Percentiles rank a stretch among this genome's conserved stretches.
phyloP scores from a whole-genome alignment of 2,888 invertebrate species.

The Zhengitettix transpicula region DNA sequence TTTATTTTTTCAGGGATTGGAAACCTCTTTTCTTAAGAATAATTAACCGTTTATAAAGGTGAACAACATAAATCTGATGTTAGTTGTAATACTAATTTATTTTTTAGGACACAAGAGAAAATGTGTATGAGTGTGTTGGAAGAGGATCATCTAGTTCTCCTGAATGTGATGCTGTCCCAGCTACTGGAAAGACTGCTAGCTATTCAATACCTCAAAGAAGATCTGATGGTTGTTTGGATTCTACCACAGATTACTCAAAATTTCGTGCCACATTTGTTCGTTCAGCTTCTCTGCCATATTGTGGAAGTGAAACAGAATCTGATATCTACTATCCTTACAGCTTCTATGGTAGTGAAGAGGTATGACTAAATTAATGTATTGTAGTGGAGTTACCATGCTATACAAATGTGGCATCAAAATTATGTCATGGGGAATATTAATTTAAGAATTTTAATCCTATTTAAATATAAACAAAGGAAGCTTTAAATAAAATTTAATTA shows the following conservation, averaged over 20 bases:
- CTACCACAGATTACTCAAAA: conserved; percentile 38
- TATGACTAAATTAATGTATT: conserved; percentile 16
- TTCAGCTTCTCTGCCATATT: conserved; percentile 58
- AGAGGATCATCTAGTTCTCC: conserved; percentile 43
- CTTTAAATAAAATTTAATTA: too few relatives aligned
- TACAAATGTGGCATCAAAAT: too few relatives aligned
- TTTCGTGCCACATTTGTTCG: conserved; percentile 38
- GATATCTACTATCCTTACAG: conserved; percentile 71
- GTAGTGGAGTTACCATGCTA: too few relatives aligned
- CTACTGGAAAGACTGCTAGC: conserved; percentile 16
- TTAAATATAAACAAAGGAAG: too few relatives aligned
- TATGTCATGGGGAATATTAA: too few relatives aligned
- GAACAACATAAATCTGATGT: too few relatives aligned
- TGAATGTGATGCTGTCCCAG: conserved; percentile 38
- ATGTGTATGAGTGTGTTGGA: conserved; percentile 46
- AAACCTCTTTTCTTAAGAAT: too few relatives aligned
- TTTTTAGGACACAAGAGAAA: conserved; percentile 20
- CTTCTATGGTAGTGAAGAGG: conserved; percentile 47
- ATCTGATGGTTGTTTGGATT: conserved; percentile 33
- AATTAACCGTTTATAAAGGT: too few relatives aligned
- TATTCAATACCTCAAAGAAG: conserved; percentile 18
- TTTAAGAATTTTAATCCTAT: too few relatives aligned
- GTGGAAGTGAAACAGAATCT: conserved; percentile 68
- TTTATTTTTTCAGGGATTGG: too few relatives aligned
- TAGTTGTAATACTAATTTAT: conserved; percentile 6